phyloP scores from a whole-genome alignment of 1,140 invertebrate genomes.

The Acromyrmex charruanus region DNA sequence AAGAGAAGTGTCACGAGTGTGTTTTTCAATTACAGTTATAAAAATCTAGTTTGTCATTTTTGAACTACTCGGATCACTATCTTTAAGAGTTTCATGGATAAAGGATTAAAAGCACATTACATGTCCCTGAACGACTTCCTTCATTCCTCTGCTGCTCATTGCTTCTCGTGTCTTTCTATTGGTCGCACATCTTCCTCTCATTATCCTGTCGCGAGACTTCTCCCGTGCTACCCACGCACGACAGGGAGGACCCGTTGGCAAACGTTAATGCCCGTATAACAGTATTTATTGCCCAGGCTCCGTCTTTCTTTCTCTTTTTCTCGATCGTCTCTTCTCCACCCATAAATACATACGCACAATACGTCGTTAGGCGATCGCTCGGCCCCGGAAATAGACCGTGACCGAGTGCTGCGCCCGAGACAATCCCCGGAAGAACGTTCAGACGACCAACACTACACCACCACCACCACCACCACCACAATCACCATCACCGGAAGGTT shows the following conservation, averaged over 20 bases:
- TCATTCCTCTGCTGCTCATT: neutral
- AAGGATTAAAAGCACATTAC: slow-evolving; percentile 2
- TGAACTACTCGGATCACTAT: too few species aligned
- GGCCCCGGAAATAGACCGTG: slow-evolving; percentile 77
- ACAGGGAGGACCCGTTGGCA: slow-evolving; percentile 64
- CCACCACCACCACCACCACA: slow-evolving; percentile 15
- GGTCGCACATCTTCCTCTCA: slow-evolving; percentile 62
- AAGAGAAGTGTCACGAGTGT: neutral
- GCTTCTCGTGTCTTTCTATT: neutral
- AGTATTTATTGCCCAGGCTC: slow-evolving; percentile 73
- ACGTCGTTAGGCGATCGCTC: slow-evolving; percentile 75
- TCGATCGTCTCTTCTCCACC: slow-evolving; percentile 72
- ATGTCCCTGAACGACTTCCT: neutral
- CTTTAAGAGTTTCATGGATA: neutral
- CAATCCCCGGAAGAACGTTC: slow-evolving; percentile 76
- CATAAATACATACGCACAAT: slow-evolving; percentile 79
- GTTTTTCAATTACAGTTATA: neutral
- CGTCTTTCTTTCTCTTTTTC: slow-evolving; percentile 22
- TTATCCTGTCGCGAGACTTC: slow-evolving; percentile 65
- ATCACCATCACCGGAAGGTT: slow-evolving; percentile 67
- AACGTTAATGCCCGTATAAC: slow-evolving; percentile 76
- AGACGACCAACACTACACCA: slow-evolving; percentile 68
- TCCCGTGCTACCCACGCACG: slow-evolving; percentile 64
- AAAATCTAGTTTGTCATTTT: neutral
- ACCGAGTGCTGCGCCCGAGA: slow-evolving; percentile 73